phyloP scores from a whole-genome alignment of 2,113 vertebrate species.

The Oryzias curvinotus region DNA sequence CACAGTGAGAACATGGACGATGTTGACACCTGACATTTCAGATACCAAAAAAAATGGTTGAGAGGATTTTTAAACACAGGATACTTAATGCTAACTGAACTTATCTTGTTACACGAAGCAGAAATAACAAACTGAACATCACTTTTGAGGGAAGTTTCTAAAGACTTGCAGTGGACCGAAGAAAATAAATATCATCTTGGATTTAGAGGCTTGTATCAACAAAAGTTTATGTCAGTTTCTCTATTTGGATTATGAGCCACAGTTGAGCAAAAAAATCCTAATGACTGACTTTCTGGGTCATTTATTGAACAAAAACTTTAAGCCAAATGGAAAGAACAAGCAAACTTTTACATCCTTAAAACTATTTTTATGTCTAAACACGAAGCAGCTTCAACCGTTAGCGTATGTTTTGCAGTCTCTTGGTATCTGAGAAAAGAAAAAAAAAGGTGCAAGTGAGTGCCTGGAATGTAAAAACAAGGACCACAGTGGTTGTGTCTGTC shows the following conservation, averaged over 20 bases:
- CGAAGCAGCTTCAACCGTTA: constrained; percentile 7
- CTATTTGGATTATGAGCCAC: constrained; percentile 13
- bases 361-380: not conserved
- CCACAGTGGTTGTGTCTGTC: constrained; percentile 56
- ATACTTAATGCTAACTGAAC: constrained; percentile 24
- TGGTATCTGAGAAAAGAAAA: constrained; percentile 20
- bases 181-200: constrained; percentile 10
- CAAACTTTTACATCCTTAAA: not conserved
- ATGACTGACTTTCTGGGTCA: constrained; percentile 22
- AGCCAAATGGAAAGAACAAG: constrained; percentile 13
- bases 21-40: constrained; percentile 19
- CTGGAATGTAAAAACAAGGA: constrained; percentile 62
- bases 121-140: constrained; percentile 48
- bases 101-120: constrained; percentile 39
- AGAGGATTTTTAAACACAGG: constrained; percentile 23
- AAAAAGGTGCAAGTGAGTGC: constrained; percentile 16
- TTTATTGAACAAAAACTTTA: constrained; percentile 13
- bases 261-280: constrained; percentile 4
- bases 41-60: constrained; percentile 21
- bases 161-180: constrained; percentile 3
- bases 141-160: constrained; percentile 4
- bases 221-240: constrained; percentile 5
- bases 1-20: constrained; percentile 23
- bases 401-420: constrained; percentile 25
- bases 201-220: constrained; percentile 5